A percentile compares a stretch with the other conserved stretches of the same genome.
phyloP scores from a whole-genome alignment of 1,140 invertebrate species.

The Pollicipes pollicipes region DNA sequence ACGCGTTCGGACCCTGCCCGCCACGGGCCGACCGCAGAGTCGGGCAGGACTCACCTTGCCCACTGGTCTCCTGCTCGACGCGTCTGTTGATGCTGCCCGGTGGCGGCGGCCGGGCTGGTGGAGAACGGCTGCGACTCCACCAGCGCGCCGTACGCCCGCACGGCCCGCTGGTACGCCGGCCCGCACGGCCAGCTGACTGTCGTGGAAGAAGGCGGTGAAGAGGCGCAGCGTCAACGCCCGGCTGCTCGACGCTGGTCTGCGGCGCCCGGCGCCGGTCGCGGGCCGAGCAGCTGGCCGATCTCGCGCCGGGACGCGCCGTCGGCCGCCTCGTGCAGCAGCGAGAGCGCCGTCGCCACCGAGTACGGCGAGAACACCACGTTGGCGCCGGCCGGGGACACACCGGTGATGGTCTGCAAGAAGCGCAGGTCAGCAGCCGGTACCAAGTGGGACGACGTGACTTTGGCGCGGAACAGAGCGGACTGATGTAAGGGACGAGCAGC shows the following conservation, averaged over 20 bases:
- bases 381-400: too few relatives aligned
- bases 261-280: too few relatives aligned
- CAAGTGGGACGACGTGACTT: too few relatives aligned
- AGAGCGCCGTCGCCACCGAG: neutral
- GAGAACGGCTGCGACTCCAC: neutral
- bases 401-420: neutral
- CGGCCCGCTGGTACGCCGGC: neutral
- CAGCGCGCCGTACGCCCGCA: neutral
- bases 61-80: neutral
- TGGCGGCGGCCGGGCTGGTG: too few relatives aligned
- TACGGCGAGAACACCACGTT: neutral
- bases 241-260: neutral
- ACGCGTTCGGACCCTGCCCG: too few relatives aligned
- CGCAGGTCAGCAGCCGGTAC: too few relatives aligned
- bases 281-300: neutral
- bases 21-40: too few relatives aligned
- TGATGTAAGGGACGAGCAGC: too few relatives aligned
- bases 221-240: neutral
- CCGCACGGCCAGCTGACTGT: neutral
- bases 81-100: neutral
- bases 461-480: too few relatives aligned
- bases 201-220: neutral
- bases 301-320: neutral
- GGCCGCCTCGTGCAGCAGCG: neutral
- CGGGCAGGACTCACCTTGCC: too few relatives aligned